These are phyloP conservation scores for Agonum fuliginosum DNA, from an alignment of 2,888 invertebrate species.

Conservation along the genomic window DNA sequence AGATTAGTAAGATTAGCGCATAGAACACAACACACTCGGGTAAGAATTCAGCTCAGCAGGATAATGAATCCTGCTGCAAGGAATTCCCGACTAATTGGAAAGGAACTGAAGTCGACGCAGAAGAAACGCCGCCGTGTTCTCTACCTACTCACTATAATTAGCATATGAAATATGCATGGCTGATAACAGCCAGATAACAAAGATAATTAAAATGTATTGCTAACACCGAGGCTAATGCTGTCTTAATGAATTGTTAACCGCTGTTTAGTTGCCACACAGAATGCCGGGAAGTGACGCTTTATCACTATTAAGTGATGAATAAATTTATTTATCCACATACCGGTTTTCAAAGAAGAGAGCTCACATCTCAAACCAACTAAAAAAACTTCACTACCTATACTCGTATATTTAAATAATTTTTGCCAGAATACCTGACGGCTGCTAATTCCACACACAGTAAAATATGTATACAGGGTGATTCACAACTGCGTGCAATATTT, in stretches of 20 bases:
- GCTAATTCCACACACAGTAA: too few relatives aligned
- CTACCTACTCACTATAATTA: conserved; percentile 45
- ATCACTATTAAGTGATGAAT: too few relatives aligned
- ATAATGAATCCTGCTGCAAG: conserved; percentile 22
- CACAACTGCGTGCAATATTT: too few relatives aligned
- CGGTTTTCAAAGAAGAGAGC: too few relatives aligned
- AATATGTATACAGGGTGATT: too few relatives aligned
- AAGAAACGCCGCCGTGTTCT: conserved; percentile 3
- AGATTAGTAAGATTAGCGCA: background rate
- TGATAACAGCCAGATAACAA: conserved; percentile 42
- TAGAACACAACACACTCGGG: background rate
- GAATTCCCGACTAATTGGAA: conserved; percentile 11
- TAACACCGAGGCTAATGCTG: conserved; percentile 1
- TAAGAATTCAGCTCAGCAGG: background rate
- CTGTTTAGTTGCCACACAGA: conserved; percentile 18
- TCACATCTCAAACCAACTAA: too few relatives aligned
- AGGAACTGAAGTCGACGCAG: conserved; percentile 14
- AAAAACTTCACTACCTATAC: too few relatives aligned
- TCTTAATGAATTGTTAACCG: conserved; percentile 32
- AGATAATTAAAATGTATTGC: conserved; percentile 39
- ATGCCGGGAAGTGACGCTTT: background rate
- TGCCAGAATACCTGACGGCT: too few relatives aligned
- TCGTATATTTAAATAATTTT: too few relatives aligned
- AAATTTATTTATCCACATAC: too few relatives aligned
- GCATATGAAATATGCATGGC: conserved; percentile 49